Conservation (phyloP, 2,888 invertebrate species). For the Horisme vitalbata region DNA sequence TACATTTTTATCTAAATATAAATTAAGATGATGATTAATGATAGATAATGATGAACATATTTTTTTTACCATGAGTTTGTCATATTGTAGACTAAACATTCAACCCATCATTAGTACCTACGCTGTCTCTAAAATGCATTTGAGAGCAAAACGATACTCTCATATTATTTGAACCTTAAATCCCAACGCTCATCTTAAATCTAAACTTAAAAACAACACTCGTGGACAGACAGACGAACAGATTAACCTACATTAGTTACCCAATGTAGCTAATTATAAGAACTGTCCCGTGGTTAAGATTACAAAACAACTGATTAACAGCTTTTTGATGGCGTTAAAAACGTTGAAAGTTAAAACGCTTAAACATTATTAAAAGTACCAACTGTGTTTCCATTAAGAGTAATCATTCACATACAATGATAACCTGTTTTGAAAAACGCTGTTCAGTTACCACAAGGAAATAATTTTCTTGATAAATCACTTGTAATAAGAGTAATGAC, state of each 20-base stretch:
- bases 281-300: slow-evolving; percentile 1
- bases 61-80: too few species aligned
- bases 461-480: background rate
- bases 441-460: background rate
- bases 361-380: too few species aligned
- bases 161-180: slow-evolving; percentile 7
- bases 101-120: too few species aligned
- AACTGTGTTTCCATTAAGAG: too few species aligned
- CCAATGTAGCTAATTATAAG: slow-evolving; percentile 38
- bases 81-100: too few species aligned
- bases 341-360: too few species aligned
- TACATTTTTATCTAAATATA: too few species aligned
- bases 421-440: too few species aligned
- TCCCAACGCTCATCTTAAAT: slow-evolving; percentile 12
- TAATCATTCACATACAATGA: too few species aligned
- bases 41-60: too few species aligned
- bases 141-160: background rate
- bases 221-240: slow-evolving; percentile 43
- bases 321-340: background rate
- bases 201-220: slow-evolving; percentile 22
- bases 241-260: slow-evolving; percentile 51
- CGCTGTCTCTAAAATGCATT: background rate
- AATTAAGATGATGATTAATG: too few species aligned
- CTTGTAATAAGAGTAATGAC: background rate
- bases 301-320: background rate